Evolutionary conservation across 2,113 vertebrate species (phyloP), one percentile per base, ranked within the genome.

Genomic region (Thunnus maccoyii): DNA sequence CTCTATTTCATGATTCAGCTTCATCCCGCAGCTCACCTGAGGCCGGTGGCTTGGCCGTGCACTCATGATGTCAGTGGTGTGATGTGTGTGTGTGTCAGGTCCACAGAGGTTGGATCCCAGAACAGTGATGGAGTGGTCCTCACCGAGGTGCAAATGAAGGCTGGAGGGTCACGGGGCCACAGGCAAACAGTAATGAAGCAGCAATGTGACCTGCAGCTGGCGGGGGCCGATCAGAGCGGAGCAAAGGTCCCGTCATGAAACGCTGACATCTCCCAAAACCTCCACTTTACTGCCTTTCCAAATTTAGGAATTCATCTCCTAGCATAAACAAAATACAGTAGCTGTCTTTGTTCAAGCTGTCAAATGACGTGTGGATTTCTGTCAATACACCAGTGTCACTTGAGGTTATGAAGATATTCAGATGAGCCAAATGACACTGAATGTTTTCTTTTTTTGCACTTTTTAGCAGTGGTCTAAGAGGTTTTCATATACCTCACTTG

Each of bases 111-210:
- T 71, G 17, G 32, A 76, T 68, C 84, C 58, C 75, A 10, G 51
- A 66, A 11, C 82, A 64, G 88, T 94, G 94, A 94, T 94, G 92
- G 93, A 94, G 83, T 80, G 88, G 82, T 95, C 91, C 85, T 91
- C 95, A 95, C 94, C 55, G 2, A 88, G 90, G 94, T 92, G 94
- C 72, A 95, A 95, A 95, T 95, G 92, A 95, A 94, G 80, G 77
- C 79, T 71, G 78, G 55, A 13, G 89, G 93, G 94, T 92, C 91
- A 92, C 27, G 44, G 88, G 92, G 93, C 91, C 93, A 86, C 83
- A 27, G 84, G 91, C 94, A 94, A 94, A 94, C 91, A 94, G 84
- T 84, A 91, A 92, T 89, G 89, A 91, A 93, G 86, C 82, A 89
- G 91, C 82, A 88, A 88, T 88, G 92, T 94, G 92, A 94, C 93